These are phyloP conservation scores for Calycopis cecrops DNA, from an alignment of 1,140 invertebrate genomes.

Conservation along the genomic window DNA sequence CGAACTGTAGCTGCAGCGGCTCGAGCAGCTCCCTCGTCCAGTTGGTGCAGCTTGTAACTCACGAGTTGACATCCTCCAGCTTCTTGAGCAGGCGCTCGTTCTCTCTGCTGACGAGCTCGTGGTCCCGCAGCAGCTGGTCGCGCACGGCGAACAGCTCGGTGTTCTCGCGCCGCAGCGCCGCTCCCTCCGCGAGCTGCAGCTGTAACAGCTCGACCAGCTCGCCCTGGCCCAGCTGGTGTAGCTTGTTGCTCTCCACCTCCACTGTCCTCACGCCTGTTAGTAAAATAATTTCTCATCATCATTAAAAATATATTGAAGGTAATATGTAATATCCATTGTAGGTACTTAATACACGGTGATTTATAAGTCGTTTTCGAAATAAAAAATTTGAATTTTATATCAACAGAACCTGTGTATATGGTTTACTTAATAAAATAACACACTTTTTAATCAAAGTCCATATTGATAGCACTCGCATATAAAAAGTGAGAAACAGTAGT, in stretches of 20 bases:
- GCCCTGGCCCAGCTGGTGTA: constrained; percentile 81
- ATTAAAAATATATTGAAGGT: too few species aligned
- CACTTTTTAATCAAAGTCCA: too few species aligned
- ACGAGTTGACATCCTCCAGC: constrained; percentile 91
- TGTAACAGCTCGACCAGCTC: constrained; percentile 85
- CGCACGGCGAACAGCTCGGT: constrained; percentile 87
- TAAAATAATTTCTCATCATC: too few species aligned
- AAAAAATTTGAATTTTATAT: too few species aligned
- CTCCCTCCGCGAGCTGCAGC: constrained; percentile 90
- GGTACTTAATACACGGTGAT: too few species aligned
- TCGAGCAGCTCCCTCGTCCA: neutral
- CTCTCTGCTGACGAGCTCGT: constrained; percentile 91
- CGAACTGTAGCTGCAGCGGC: neutral
- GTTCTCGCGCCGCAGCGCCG: constrained; percentile 90
- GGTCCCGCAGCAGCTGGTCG: constrained; percentile 89
- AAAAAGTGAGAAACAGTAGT: too few species aligned
- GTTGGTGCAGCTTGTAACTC: constrained; percentile 54
- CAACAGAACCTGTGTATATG: too few species aligned
- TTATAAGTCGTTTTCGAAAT: too few species aligned
- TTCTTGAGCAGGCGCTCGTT: constrained; percentile 92
- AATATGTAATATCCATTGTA: too few species aligned
- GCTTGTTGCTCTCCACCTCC: constrained; percentile 80
- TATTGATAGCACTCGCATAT: too few species aligned
- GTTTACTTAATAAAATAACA: too few species aligned
- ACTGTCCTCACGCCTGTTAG: constrained; percentile 25